Conservation (phyloP, 2,888 invertebrate species). For the Therioaphis trifolii region DNA sequence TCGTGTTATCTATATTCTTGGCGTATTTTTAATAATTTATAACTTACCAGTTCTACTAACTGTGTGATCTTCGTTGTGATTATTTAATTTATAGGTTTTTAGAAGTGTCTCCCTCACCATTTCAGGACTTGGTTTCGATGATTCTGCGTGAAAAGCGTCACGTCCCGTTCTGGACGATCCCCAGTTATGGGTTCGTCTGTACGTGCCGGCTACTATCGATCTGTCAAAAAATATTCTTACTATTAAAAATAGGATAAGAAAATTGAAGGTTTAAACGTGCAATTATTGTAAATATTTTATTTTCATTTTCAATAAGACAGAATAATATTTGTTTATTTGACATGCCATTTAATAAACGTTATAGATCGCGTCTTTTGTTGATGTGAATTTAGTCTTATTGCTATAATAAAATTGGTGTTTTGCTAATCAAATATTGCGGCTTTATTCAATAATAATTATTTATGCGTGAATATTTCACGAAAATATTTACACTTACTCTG, state of each 20-base stretch:
- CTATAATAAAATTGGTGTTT: slow-evolving; percentile 1
- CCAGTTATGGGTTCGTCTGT: slow-evolving; percentile 67
- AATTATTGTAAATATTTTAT: neutral
- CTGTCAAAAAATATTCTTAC: slow-evolving; percentile 70
- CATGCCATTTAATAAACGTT: neutral
- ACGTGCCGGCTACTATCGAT: slow-evolving; percentile 80
- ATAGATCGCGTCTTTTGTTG: neutral
- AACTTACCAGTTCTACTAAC: slow-evolving; percentile 66
- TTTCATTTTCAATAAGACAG: neutral
- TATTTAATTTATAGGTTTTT: slow-evolving; percentile 73
- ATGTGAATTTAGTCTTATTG: neutral
- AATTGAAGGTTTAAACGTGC: too few species aligned
- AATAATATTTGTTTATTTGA: neutral
- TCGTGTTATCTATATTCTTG: too few species aligned
- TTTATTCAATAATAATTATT: neutral
- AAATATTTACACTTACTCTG: slow-evolving; percentile 75
- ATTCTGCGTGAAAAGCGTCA: slow-evolving; percentile 66
- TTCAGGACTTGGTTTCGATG: slow-evolving; percentile 78
- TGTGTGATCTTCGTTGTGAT: slow-evolving; percentile 69
- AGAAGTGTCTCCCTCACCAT: slow-evolving; percentile 79
- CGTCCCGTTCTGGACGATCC: slow-evolving; percentile 54
- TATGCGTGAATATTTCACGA: neutral
- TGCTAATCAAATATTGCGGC: neutral
- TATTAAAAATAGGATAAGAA: neutral
- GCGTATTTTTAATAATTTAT: too few species aligned